Percentiles rank a stretch among this genome's conserved stretches.
Evolutionary conservation across 1,140 invertebrate genomes (phyloP).

Genomic region (Cydia amplana): DNA sequence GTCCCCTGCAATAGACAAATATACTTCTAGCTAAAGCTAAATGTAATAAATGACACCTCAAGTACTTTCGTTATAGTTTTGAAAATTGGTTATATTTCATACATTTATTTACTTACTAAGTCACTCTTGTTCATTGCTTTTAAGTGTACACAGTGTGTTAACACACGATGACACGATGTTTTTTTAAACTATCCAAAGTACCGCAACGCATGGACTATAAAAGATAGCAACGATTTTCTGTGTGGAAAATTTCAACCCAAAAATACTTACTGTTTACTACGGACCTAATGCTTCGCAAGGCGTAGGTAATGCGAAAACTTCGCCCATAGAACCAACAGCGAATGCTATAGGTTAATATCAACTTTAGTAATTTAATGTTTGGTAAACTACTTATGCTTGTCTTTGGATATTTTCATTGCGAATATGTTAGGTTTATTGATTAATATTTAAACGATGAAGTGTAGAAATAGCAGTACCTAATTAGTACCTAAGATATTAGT

Average conservation of each 20-base stretch:
- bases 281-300: background rate
- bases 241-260: slow-evolving; percentile 7
- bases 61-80: no score
- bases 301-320: slow-evolving; percentile 25
- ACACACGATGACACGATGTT: no score
- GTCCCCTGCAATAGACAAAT: no score
- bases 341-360: slow-evolving; percentile 9
- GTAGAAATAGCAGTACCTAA: no score
- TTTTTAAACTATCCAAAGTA: background rate
- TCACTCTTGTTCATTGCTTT: no score
- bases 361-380: slow-evolving; percentile 25
- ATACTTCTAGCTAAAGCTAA: no score
- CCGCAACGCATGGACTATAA: background rate
- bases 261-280: slow-evolving; percentile 11
- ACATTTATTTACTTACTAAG: no score
- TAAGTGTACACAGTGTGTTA: background rate
- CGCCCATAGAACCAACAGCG: background rate
- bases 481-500: no score
- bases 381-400: slow-evolving; percentile 13
- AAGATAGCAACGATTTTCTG: background rate
- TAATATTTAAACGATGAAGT: no score
- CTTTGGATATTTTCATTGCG: slow-evolving; percentile 1
- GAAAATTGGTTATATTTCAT: no score
- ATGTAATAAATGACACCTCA: no score
- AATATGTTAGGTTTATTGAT: background rate